Evolutionary conservation across 2,113 vertebrate species (phyloP), one percentile per base, ranked within the genome.

Genomic region (Actenoides lindsayi): DNA sequence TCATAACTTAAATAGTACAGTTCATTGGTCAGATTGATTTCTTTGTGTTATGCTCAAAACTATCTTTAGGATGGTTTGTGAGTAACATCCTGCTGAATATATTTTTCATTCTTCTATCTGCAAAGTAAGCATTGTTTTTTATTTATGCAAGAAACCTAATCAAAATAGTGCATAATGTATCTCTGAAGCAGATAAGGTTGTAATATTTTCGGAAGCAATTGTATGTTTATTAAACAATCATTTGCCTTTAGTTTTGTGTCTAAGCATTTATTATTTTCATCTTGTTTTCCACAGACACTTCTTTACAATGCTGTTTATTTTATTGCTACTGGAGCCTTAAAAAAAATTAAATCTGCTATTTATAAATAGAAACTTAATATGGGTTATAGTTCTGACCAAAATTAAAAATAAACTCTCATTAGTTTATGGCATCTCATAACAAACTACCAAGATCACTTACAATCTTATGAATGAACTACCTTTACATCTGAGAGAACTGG

Each of bases 401-500:
- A 67, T 25, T 56, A 62, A 94, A 94, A 5, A 17, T 46, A 65
- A 94, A 73, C n/a, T 76, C 70, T 90, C 33, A 37, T 85, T 89
- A 59, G 53, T 60, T 76, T 94, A 64, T 35, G 41, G n/a, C 0
- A 0, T 74, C 44, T 91, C 41, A 57, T 37, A 77, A 59, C 35
- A 92, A 94, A 92, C 83, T 78, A 67, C 87, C 83, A 62, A 85
- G 44, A 56, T 70, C 39, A 21, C 28, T 95, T 77, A 60, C 11
- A 53, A 53, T 59, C 15, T 76, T 73, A 39, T 46, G 39, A 93
- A 83, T 2, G 13, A 83, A 48, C 30, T 80, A 79, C 76, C 70
- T 93, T 89, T 93, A 54, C 53, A 67, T 92, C 64, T 56, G 73
- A 93, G 73, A 93, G 87, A 76, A 96, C 42, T 80, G 77, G 88